phyloP scores from a whole-genome alignment of 2,797 vertebrate genomes.

The Pseudocheirus occidentalis region DNA sequence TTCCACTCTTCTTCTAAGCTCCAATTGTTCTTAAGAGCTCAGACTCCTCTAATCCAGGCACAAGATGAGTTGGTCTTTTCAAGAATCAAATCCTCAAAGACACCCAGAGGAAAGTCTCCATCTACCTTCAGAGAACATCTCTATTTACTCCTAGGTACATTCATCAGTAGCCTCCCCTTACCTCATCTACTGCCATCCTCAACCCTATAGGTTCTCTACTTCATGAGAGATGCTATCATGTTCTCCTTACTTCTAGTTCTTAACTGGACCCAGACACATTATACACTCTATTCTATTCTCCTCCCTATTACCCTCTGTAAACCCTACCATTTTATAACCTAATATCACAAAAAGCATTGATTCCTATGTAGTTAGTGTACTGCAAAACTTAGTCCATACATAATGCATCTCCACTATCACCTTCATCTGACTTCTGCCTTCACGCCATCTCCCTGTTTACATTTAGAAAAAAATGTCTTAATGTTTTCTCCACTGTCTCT shows the following conservation, averaged over 20 bases:
- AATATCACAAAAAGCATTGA: background rate
- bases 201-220: background rate
- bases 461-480: background rate
- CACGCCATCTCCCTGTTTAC: background rate
- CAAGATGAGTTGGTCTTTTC: background rate
- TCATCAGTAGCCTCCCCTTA: background rate
- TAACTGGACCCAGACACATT: background rate
- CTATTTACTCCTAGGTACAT: background rate
- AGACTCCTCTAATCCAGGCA: background rate
- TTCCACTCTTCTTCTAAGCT: background rate
- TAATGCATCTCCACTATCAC: background rate
- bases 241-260: background rate
- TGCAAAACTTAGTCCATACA: background rate
- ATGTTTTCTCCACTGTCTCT: background rate
- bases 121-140: background rate
- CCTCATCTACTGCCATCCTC: background rate
- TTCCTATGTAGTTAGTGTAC: background rate
- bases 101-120: background rate
- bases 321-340: background rate
- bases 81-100: background rate
- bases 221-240: background rate
- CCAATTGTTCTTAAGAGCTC: background rate
- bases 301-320: background rate
- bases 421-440: background rate
- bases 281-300: background rate